Percentiles rank a stretch among this genome's conserved stretches.
Evolutionary conservation across 2,113 vertebrate genomes (phyloP).

Genomic region (Emydura subglobosa): DNA sequence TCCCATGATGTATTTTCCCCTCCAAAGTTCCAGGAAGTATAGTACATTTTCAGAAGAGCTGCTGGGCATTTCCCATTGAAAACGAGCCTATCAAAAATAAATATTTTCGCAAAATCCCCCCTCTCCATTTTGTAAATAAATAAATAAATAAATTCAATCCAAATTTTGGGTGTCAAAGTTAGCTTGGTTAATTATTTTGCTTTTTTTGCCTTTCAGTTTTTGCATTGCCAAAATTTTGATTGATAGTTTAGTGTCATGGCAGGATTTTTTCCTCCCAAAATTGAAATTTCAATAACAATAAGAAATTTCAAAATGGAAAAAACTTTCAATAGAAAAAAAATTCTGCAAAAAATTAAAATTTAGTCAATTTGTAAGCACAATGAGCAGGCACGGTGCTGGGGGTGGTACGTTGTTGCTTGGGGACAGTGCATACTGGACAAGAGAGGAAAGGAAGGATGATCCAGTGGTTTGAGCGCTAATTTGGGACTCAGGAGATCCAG

Average conservation of each 20-base stretch:
- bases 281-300: not conserved
- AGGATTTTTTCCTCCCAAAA: not conserved
- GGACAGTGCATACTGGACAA: not conserved
- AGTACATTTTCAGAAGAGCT: not conserved
- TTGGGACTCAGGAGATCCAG: not conserved
- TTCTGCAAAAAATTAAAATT: not conserved
- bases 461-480: not conserved
- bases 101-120: not conserved
- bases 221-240: not conserved
- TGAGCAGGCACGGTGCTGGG: not conserved
- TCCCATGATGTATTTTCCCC: not conserved
- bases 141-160: not conserved
- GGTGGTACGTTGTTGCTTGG: not conserved
- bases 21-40: not conserved
- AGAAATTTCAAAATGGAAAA: not conserved
- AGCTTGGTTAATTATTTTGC: not conserved
- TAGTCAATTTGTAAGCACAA: not conserved
- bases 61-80: not conserved
- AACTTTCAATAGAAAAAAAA: not conserved
- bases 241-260: not conserved
- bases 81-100: not conserved
- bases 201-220: not conserved
- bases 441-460: not conserved
- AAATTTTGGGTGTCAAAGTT: not conserved
- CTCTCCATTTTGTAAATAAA: not conserved